Base-by-base conservation (phyloP, 2,113 vertebrate species). In the Sinosuthora webbiana region DNA sequence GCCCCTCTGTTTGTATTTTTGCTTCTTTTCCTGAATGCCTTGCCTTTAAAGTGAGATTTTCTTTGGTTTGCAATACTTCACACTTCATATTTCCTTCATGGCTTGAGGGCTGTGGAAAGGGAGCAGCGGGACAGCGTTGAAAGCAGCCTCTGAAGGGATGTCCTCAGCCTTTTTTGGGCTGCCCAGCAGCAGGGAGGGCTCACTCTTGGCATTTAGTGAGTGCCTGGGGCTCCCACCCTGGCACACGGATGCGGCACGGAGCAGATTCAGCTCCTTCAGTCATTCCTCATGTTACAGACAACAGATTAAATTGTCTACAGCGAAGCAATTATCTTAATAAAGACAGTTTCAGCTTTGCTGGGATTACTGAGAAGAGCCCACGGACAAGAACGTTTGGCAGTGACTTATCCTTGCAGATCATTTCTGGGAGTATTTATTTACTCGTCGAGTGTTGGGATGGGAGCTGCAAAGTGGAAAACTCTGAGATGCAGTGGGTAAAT, bases 301-400 rank as follows among this genome's bases (percentile, higher is more conserved):
- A 87, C 56, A 94, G 89, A 85, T 79, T 95, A 90, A 96, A 95
- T 59, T 90, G 89, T 90, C 81, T 70, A 45, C 69, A 95, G 94
- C 14, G 2, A 94, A 59, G 77, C 77, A 93, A 83, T 97, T 94
- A 68, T 86, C 78, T 97, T 86, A 77, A 80, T 85, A 92, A 92
- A 91, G 84, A 90, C 85, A 60, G 88, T 89, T 96, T 93, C 71
- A 52, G 53, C 94, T 96, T 96, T 89, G n/a, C 63, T 73, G 93
- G 64, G 60, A 47, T 75, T 87, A 89, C 68, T 94, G 82, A 75
- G 90, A 90, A 90, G 73, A 82, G 8, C 57, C 83, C 39, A 71
- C 71, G 74, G 76, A 88, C 65, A 87, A 65, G 73, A 73, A 23
- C 2, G 1, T 95, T 90, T 83, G 86, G 88, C 12, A 2, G 70